These are phyloP conservation scores for Uropetala carovei DNA, from an alignment of 2,888 invertebrate species.

Conservation along the genomic window DNA sequence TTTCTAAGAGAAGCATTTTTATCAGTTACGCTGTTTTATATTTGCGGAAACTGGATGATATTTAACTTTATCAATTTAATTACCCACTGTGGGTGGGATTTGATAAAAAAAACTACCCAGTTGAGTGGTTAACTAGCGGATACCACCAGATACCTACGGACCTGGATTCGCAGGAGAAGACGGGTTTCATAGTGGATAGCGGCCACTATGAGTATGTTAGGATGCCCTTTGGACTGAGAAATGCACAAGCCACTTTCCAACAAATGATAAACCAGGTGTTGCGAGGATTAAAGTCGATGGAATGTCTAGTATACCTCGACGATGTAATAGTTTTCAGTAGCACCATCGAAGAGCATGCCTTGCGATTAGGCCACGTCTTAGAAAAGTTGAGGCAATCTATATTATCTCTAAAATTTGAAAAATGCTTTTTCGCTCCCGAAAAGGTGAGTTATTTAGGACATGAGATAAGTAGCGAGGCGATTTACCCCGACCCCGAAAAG, in stretches of 20 bases:
- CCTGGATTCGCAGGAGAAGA: background rate
- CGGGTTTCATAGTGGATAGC: background rate
- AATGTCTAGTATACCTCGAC: background rate
- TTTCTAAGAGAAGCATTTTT: too few relatives aligned
- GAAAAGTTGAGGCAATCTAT: background rate
- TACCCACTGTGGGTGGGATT: too few relatives aligned
- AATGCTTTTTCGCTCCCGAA: background rate
- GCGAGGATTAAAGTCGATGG: background rate
- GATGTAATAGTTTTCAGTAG: background rate
- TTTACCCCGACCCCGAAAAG: background rate
- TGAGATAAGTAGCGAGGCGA: background rate
- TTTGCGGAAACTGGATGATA: too few relatives aligned
- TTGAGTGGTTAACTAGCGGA: too few relatives aligned
- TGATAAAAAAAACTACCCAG: too few relatives aligned
- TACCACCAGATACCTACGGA: too few relatives aligned
- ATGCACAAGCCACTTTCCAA: background rate
- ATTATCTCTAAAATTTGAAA: background rate
- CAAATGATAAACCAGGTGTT: background rate
- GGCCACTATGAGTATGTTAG: too few relatives aligned
- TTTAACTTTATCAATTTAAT: too few relatives aligned
- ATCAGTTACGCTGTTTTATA: too few relatives aligned
- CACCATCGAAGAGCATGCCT: background rate
- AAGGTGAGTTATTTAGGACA: background rate
- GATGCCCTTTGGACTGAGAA: constrained; percentile 20
- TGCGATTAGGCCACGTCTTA: background rate